Base-by-base conservation (phyloP, 2,888 invertebrate genomes). In the Corythucha ciliata region DNA sequence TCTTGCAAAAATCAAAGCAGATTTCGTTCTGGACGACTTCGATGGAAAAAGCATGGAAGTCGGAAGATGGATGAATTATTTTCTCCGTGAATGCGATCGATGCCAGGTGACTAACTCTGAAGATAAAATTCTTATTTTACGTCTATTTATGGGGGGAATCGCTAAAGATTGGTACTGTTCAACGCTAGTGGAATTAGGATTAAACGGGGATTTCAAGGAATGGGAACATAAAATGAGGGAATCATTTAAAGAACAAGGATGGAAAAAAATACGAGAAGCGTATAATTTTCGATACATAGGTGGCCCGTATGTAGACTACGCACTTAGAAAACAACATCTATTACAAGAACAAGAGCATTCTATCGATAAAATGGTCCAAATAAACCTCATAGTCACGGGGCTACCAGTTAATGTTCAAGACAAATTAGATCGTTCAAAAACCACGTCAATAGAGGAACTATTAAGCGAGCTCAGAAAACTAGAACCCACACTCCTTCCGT, bases 61-160 rank as follows among this genome's bases (percentile, higher is more conserved):
- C 1, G 47, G 37, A 20, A 24, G 18, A 36, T 36, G 36, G 47
- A 14, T 47, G 10, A 16, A 46, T n/a, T 2, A 3, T 20, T 45
- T 45, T 21, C 20, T 33, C 32, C 45, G 33, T 16, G 45, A 45
- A 33, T 45, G 45, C n/a, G 7, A 29, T 6, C 45, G 33, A 21
- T 45, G 45, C 14, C 45, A 33, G 12, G 45, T 45, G 24, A 21
- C 22, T 3, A 18, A 20, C 21, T 45, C 45, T 2, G 33, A 33
- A 5, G 45, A 45, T 45, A 45, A 45, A 33, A 45, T 45, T 45
- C 33, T 45, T 21, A 33, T 46, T 33, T 45, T 45, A n/a, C 45
- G 45, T 4, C 21, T 45, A 8, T 45, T 45, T 33, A 45, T 45
- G 45, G 45, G 34, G 3, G 45, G 45, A n/a, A 14, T 16, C n/a